Conservation (phyloP, 2,113 vertebrate species). For the Megalops atlanticus region DNA sequence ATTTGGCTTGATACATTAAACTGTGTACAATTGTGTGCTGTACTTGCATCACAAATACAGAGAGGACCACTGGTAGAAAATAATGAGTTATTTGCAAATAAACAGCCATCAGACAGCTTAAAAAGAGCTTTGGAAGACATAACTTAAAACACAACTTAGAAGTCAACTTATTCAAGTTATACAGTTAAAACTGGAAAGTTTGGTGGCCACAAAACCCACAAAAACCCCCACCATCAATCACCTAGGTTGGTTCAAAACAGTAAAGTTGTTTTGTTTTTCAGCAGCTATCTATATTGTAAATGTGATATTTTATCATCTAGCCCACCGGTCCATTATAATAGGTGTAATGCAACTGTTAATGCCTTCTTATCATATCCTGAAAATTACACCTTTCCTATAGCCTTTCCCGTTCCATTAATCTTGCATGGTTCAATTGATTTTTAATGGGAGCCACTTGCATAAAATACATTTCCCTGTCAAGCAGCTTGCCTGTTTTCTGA, state of each 20-base stretch:
- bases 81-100: slow-evolving; percentile 2
- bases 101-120: background rate
- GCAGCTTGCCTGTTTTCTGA: slow-evolving; percentile 1
- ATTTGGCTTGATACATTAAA: background rate
- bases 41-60: background rate
- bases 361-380: slow-evolving; percentile 30
- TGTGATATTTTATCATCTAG: slow-evolving; percentile 25
- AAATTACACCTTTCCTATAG: slow-evolving; percentile 30
- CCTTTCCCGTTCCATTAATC: slow-evolving; percentile 19
- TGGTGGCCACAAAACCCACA: background rate
- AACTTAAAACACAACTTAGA: too few species aligned
- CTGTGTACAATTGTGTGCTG: background rate
- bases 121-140: background rate
- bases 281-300: slow-evolving; percentile 16
- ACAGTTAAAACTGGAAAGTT: background rate
- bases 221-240: slow-evolving; percentile 17
- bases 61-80: background rate
- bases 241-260: background rate
- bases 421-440: slow-evolving; percentile 29
- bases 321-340: slow-evolving; percentile 24
- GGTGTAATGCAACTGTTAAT: slow-evolving; percentile 20
- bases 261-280: slow-evolving; percentile 19
- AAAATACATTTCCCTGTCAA: slow-evolving; percentile 11
- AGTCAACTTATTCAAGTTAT: slow-evolving; percentile 4
- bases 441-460: slow-evolving; percentile 21